Evolutionary conservation across 2,797 vertebrate genomes (phyloP), one percentile per base, ranked within the genome.

Genomic region (Vipera latastei): DNA sequence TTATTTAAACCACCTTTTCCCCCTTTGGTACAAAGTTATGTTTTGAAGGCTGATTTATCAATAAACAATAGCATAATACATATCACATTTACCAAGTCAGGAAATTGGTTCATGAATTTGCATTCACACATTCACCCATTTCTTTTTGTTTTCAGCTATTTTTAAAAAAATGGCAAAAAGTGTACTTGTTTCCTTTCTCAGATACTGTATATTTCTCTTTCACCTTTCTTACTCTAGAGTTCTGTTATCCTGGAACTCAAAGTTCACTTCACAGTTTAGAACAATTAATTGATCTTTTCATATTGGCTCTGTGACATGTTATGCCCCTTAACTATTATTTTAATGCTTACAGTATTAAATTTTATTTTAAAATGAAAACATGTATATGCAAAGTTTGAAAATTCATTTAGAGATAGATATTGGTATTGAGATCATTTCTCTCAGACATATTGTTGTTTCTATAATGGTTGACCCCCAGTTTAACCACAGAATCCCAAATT

Each of bases 211-310:
- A 20, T 90, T 92, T 92, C 55, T 91, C 78, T 6, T 87, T 95
- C 63, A 69, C 7, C 63, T 83, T 86, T 95, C 91, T 92, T 6
- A 93, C 90, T 95, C 87, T 92, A 89, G 91, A 88, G 32, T 28
- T 32, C 85, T 90, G 91, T 88, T 92, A 20, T 90, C 91, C 59
- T 88, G 13, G 69, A 94, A 95, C 78, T 88, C 8, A 91, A 94
- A 94, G 95, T 83, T 93, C 90, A n/a, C 65, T 92, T 61, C 6
- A 73, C n/a, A 69, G 93, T 96, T 96, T 93, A 93, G 93, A 92
- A 65, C 18, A 94, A 16, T 55, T 48, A 94, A 95, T 28, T 55
- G 26, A 94, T 90, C 93, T 94, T 20, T 44, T 78, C 0, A 20
- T 88, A 88, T 60, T 11, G 0, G 59, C 94, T 26, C 5, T 6